Base-by-base conservation (phyloP, 2,113 vertebrate species). In the Pachycephala philippinensis region DNA sequence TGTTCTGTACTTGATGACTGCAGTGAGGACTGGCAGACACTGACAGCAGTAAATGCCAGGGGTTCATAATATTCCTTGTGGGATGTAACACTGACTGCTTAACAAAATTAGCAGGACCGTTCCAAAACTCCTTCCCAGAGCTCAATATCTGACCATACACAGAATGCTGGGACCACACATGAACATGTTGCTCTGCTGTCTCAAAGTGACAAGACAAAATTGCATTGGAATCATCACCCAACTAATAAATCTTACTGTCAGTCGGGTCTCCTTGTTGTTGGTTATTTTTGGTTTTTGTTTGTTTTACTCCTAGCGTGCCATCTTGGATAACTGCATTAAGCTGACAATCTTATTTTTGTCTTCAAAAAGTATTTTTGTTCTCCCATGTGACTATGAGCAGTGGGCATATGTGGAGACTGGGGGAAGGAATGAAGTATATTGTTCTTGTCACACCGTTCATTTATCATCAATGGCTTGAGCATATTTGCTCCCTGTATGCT, bases 81-180 rank as follows among this genome's bases (percentile, higher is more conserved):
- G 89, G 45, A 95, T 88, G 68, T 81, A 86, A 88, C 27, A 39
- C 56, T 84, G 84, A 40, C 45, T 91, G 23, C 83, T 87, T 89
- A 64, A 66, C 39, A 84, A 96, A 89, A 76, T 92, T 91, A 90
- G 54, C 15, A 68, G 27, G 30, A 35, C 50, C 82, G 14, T 84
- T 97, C 83, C 85, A 95, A 94, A 96, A 57, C 19, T 66, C 57
- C 83, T 90, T 94, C 31, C 50, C 72, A 96, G 82, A 93, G 59
- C 70, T 86, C 37, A 61, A 17, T 64, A 56, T 95, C 30, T 89
- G 59, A 93, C 80, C 76, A 71, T 74, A 89, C 39, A 70, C 72
- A 54, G 70, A 89, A 44, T 66, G 8, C 31, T 79, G 64, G 45
- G 97, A 96, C 96, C 96, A 97, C 97, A 96, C 96, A 96, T 65